Evolutionary conservation across 2,113 vertebrate genomes (phyloP), one percentile per base, ranked within the genome.

Genomic region (Cichladusa arquata): DNA sequence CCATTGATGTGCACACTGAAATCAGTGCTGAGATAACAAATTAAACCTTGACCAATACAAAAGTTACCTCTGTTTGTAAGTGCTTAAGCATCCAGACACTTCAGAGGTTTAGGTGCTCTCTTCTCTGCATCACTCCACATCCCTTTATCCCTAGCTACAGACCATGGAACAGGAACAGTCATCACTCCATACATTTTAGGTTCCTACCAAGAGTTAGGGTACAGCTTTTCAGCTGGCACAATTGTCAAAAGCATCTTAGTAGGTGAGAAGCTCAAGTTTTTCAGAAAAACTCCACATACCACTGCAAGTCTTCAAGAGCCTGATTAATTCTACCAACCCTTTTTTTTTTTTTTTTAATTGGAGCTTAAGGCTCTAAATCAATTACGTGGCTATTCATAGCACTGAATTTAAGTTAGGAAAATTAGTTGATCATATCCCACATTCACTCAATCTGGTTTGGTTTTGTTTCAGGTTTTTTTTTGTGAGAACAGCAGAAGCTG

Each of bases 171-270:
- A 45, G 40, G 20, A 85, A 38, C 3, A 12, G 17, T 28, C 28
- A 40, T 28, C 6, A 34, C 20, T 71, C 6, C n/a, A 8, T 2
- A 20, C 0, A 0, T 24, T 48, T 33, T 53, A 1, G 1, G 10
- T 3, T 90, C 45, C 64, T 42, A 61, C 15, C 58, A 38, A 19
- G 20, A 69, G 4, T 7, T 40, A 15, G 2, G 13, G 8, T 31
- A 54, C 34, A 76, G 57, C 3, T 53, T 50, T 54, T 15, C 33
- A 73, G 14, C 2, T 54, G 38, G n/a, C 25, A 81, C 4, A 53
- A 45, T 33, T 74, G 74, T 48, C 33, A 45, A 19, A 78, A 74
- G 25, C 23, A 38, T 34, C n/a, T 36, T 23, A 33, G 28, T 6
- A 5, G 22, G 28, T 31, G 19, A 71, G 25, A 79, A 62, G 40